Evolutionary conservation across 2,113 vertebrate genomes (phyloP).

Genomic region (Apus apus): DNA sequence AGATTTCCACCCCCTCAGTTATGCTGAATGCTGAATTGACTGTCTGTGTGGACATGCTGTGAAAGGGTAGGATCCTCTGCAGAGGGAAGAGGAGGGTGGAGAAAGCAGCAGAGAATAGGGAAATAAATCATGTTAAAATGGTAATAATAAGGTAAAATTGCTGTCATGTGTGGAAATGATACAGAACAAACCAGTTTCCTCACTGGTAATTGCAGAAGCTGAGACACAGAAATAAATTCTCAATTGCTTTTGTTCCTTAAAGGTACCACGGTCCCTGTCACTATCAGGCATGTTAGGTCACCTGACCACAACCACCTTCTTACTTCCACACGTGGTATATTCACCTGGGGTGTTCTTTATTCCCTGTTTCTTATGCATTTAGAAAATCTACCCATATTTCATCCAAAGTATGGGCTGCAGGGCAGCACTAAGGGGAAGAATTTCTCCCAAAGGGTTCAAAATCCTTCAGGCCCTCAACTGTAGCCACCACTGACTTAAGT

Average conservation of each 20-base stretch:
- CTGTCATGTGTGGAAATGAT: background rate
- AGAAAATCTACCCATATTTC: background rate
- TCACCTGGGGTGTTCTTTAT: background rate
- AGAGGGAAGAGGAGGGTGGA: background rate
- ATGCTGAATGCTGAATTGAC: background rate
- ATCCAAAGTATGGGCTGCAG: background rate
- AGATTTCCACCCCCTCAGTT: slow-evolving; percentile 13
- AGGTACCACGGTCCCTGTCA: background rate
- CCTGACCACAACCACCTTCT: background rate
- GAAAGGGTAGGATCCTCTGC: background rate
- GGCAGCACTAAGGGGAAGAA: background rate
- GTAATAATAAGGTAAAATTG: background rate
- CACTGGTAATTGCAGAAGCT: background rate
- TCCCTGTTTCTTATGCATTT: background rate
- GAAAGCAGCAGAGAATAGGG: background rate
- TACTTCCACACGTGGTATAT: background rate
- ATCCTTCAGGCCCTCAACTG: background rate
- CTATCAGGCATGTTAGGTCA: background rate
- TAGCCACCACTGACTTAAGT: background rate
- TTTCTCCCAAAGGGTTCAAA: background rate
- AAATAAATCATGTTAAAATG: background rate
- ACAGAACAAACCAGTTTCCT: background rate
- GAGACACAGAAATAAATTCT: background rate
- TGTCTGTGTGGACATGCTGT: slow-evolving; percentile 7
- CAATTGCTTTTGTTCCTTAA: background rate